These are phyloP conservation scores for Hedya salicella DNA, from an alignment of 2,888 invertebrate species.

Conservation along the genomic window DNA sequence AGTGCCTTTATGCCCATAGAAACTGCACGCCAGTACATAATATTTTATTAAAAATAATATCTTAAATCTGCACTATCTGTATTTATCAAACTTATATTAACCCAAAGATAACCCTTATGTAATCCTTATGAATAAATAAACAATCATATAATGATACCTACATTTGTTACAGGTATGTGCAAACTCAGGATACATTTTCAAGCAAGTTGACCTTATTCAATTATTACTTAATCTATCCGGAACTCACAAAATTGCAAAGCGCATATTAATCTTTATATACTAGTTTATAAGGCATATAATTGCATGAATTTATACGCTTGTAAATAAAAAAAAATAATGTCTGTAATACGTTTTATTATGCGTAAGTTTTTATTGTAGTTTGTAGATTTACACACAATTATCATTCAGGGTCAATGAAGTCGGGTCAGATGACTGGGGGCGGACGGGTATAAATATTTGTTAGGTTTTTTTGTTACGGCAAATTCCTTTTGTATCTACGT, in stretches of 20 bases:
- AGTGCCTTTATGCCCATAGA: too few relatives aligned
- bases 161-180: conserved; percentile 37
- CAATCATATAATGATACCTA: conserved; percentile 1
- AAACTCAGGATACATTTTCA: conserved; percentile 28
- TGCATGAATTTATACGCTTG: not conserved
- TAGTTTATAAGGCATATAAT: not conserved
- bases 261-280: not conserved
- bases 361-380: conserved; percentile 13
- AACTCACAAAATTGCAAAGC: not conserved
- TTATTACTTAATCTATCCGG: conserved; percentile 6
- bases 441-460: conserved; percentile 15
- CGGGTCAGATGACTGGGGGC: conserved; percentile 24
- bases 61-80: too few relatives aligned
- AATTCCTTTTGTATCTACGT: not conserved
- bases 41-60: too few relatives aligned
- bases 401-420: conserved; percentile 17
- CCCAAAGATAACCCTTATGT: too few relatives aligned
- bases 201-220: conserved; percentile 30
- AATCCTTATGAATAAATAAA: not conserved
- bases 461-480: not conserved
- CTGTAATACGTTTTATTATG: conserved; percentile 7
- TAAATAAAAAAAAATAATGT: conserved; percentile 2
- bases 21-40: too few relatives aligned
- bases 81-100: not conserved
- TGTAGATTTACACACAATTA: conserved; percentile 22